phyloP scores from a whole-genome alignment of 2,888 invertebrate genomes.

The Margaritifera margaritifera region DNA sequence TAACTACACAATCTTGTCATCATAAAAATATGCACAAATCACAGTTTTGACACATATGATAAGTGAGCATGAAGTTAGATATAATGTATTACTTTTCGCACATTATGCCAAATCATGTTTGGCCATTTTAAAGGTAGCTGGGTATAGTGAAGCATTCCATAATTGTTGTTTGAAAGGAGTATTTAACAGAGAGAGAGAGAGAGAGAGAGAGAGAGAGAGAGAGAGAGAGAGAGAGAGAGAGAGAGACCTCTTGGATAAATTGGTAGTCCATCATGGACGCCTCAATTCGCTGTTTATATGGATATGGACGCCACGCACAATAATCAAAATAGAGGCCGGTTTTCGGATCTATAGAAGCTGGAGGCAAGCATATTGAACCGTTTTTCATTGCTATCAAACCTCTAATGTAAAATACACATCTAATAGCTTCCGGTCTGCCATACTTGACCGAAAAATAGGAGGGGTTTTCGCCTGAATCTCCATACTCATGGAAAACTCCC shows the following conservation, averaged over 20 bases:
- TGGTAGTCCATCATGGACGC: slow-evolving; percentile 58
- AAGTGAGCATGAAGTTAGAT: too few species aligned
- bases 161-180: too few species aligned
- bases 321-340: slow-evolving; percentile 42
- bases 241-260: slow-evolving; percentile 35
- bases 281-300: slow-evolving; percentile 28
- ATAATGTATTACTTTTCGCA: too few species aligned
- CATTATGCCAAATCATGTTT: too few species aligned
- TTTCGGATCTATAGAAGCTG: slow-evolving; percentile 24
- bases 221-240: too few species aligned
- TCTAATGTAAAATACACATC: slow-evolving; percentile 41
- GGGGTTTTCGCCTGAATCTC: slow-evolving; percentile 47
- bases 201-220: too few species aligned
- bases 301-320: slow-evolving; percentile 56
- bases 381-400: slow-evolving; percentile 35
- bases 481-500: slow-evolving; percentile 61
- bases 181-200: too few species aligned
- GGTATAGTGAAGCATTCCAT: too few species aligned
- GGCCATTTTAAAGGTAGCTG: too few species aligned
- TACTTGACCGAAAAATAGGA: slow-evolving; percentile 56
- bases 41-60: too few species aligned
- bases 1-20: too few species aligned
- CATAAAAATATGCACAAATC: too few species aligned
- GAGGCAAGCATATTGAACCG: slow-evolving; percentile 13
- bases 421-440: slow-evolving; percentile 46